Percentiles rank a stretch among this genome's conserved stretches.
phyloP scores from a whole-genome alignment of 2,888 invertebrate species.

The Sinodicranocentrus sp. region DNA sequence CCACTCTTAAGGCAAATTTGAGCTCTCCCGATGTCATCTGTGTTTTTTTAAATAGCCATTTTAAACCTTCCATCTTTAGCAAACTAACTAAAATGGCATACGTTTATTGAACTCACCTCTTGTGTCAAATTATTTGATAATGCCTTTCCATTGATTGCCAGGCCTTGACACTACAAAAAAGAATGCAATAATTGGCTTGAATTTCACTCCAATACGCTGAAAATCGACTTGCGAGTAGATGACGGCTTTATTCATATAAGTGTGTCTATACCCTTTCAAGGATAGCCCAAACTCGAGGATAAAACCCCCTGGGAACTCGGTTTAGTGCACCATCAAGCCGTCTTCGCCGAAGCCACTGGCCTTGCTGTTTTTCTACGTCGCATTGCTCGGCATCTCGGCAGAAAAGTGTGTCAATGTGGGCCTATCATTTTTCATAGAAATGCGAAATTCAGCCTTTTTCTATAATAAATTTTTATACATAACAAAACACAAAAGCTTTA shows the following conservation, averaged over 20 bases:
- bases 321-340: constrained; percentile 98
- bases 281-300: constrained; percentile 95
- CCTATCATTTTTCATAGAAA: constrained; percentile 51
- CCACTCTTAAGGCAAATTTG: constrained; percentile 98
- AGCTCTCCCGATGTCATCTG: constrained; percentile 98
- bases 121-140: constrained; percentile 95
- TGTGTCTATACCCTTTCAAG: constrained; percentile 85
- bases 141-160: constrained; percentile 94
- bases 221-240: no score
- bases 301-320: constrained; percentile 97
- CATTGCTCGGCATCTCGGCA: constrained; percentile 79
- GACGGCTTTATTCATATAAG: no score
- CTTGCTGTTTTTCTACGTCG: constrained; percentile 84
- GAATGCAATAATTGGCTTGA: constrained; percentile 61
- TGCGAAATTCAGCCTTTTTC: background rate
- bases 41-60: no score
- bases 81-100: no score
- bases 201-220: no score
- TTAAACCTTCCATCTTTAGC: no score
- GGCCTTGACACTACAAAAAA: constrained; percentile 89
- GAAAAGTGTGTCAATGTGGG: constrained; percentile 75
- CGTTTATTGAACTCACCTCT: constrained; percentile 85
- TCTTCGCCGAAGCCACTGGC: constrained; percentile 97
- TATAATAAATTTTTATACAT: no score
- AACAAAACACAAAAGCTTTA: no score